These are phyloP conservation scores for Tenualosa ilisha DNA, from an alignment of 2,797 vertebrate genomes.

Conservation along the genomic window DNA sequence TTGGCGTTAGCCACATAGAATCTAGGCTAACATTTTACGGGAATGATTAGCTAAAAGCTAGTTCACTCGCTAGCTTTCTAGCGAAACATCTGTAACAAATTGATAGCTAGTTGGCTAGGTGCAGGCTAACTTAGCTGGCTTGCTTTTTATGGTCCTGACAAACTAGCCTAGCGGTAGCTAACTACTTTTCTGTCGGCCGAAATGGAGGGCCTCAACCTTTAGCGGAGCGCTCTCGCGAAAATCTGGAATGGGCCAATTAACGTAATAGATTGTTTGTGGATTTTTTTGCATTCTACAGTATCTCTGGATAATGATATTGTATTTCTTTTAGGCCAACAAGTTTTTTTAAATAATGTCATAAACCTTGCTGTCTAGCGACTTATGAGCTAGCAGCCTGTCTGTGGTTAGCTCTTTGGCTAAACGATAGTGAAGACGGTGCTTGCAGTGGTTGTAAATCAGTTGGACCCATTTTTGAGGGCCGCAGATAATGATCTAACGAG, in stretches of 20 bases:
- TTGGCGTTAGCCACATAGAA: conserved; percentile 16
- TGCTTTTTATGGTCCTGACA: conserved; percentile 34
- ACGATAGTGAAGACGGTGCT: conserved; percentile 18
- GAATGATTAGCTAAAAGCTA: conserved; percentile 6
- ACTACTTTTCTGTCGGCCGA: conserved; percentile 21
- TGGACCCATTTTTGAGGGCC: conserved; percentile 25
- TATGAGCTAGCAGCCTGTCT: not conserved
- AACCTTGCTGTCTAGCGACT: not conserved
- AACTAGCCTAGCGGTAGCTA: conserved; percentile 36
- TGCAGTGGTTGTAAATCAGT: conserved; percentile 26
- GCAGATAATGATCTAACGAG: conserved; percentile 26
- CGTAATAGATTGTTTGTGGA: not conserved
- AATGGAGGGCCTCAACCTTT: conserved; percentile 30
- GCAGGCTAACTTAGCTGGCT: conserved; percentile 33
- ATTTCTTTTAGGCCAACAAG: not conserved
- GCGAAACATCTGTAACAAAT: not conserved
- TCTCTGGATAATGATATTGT: not conserved
- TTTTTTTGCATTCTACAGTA: not conserved
- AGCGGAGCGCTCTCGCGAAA: conserved; percentile 1
- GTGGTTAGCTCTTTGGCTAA: not conserved
- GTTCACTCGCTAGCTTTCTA: not conserved
- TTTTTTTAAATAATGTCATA: not conserved
- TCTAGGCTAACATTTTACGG: conserved; percentile 12
- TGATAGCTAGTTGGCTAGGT: conserved; percentile 14
- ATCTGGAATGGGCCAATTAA: conserved; percentile 12